Conservation (phyloP, 2,797 vertebrate genomes). For the Gobio occitaniae region DNA sequence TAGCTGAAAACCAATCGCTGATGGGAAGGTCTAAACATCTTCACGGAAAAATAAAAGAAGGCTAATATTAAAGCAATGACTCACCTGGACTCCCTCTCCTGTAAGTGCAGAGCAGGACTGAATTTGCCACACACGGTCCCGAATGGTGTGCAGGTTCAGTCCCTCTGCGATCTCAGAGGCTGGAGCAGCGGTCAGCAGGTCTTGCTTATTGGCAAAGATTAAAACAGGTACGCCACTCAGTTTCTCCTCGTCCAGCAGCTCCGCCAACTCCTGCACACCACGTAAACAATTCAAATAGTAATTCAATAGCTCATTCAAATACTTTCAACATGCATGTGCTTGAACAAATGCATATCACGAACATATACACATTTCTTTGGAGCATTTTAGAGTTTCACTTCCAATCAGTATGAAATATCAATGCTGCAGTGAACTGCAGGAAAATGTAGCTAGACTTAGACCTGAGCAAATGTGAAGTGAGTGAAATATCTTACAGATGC, state of each 20-base stretch:
- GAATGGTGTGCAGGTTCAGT: constrained; percentile 95
- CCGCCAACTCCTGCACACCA: constrained; percentile 87
- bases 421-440: not conserved
- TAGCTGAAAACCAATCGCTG: not conserved
- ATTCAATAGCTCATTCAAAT: not conserved
- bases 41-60: not conserved
- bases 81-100: constrained; percentile 95
- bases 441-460: not conserved
- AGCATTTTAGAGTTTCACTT: not conserved
- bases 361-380: constrained; percentile 2
- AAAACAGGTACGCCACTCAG: constrained; percentile 93
- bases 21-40: not conserved
- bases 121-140: constrained; percentile 98
- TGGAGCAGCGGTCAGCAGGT: constrained; percentile 94
- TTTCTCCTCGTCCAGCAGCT: constrained; percentile 96
- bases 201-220: constrained; percentile 98
- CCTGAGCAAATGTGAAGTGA: not conserved
- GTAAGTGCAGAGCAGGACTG: constrained; percentile 98
- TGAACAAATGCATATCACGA: not conserved
- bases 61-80: not conserved
- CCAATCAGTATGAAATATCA: not conserved
- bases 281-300: constrained; percentile 6
- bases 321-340: not conserved
- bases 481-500: not conserved
- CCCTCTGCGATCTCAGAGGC: constrained; percentile 97